Percentiles rank a stretch among this genome's conserved stretches.
These are phyloP conservation scores for Rhagonycha fulva DNA, from an alignment of 2,888 invertebrate genomes.

Conservation along the genomic window DNA sequence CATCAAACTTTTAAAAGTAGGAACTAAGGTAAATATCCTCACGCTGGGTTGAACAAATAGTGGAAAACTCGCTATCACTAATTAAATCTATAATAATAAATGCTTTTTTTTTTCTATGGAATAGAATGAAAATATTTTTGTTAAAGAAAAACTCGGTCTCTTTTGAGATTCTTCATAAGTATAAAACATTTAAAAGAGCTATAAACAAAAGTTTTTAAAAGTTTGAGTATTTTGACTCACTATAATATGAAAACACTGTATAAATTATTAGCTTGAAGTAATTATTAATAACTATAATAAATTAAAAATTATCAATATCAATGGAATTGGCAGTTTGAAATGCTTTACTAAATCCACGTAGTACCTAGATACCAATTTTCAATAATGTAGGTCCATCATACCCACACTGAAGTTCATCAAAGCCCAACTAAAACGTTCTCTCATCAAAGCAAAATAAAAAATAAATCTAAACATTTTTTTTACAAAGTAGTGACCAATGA, in stretches of 20 bases:
- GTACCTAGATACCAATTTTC: not conserved
- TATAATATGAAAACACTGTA: no score
- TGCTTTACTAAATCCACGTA: not conserved
- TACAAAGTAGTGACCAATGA: not conserved
- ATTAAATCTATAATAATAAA: not conserved
- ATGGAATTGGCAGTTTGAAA: not conserved
- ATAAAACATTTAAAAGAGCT: not conserved
- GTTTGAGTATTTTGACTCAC: no score
- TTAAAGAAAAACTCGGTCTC: not conserved
- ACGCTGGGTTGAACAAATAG: not conserved
- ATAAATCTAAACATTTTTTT: not conserved
- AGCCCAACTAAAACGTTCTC: not conserved
- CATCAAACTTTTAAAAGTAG: not conserved
- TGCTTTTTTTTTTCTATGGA: not conserved
- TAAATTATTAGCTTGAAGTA: no score
- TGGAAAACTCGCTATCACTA: not conserved
- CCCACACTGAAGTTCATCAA: not conserved
- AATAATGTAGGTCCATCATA: not conserved
- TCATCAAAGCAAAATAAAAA: not conserved
- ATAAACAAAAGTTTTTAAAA: not conserved
- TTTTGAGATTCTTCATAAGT: not conserved
- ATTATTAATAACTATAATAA: no score
- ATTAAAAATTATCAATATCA: no score
- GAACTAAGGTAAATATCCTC: not conserved
- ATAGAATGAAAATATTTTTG: not conserved